Evolutionary conservation across 1,140 invertebrate genomes (phyloP), one percentile per base, ranked within the genome.

Genomic region (Microvelia longipes): DNA sequence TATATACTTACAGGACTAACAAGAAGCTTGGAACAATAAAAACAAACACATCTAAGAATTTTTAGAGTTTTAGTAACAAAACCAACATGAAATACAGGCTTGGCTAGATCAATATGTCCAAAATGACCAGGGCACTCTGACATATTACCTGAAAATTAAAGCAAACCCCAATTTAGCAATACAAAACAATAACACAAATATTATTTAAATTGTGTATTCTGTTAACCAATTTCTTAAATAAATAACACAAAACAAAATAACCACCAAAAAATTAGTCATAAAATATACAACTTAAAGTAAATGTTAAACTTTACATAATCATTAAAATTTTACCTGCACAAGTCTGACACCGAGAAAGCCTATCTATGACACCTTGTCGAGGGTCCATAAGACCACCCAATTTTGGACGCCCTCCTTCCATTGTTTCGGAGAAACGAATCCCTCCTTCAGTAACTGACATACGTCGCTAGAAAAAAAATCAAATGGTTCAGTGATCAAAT

Each of bases 81-180:
- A 66, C 96, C 97, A 78, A 98, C 90, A 79, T 99, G 96, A 81
- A 95, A 99, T 1, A 99, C 97, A 27, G 98, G 98, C 80, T 99
- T 99, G 0, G 96, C 91, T 67, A 99, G 82, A 80, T 99, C 95
- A 73, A 99, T 92, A 78, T 99, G 98, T n/a, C 96, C 98, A 84
- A 99, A 99, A 80, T 99, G 98, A 0, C 98, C 98, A 24, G 96
- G 95, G 81, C 98, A 99, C 80, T 99, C 96, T 1, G 91, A 91
- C 92, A 98, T 95, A 76, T 95, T 98, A 27, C 89, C 78, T 79
- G 69, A 68, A 72, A 71, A 67, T 74, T 30, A 71, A 73, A 24
- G 65, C 68, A 67, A 19, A 1, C 69, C 2, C 26, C 29, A 66
- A 70, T n/a, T n/a, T n/a, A n/a, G n/a, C n/a, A n/a, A n/a, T n/a